These are phyloP conservation scores for Chromoteleia sp. DNA, from an alignment of 2,888 invertebrate genomes.

Conservation along the genomic window DNA sequence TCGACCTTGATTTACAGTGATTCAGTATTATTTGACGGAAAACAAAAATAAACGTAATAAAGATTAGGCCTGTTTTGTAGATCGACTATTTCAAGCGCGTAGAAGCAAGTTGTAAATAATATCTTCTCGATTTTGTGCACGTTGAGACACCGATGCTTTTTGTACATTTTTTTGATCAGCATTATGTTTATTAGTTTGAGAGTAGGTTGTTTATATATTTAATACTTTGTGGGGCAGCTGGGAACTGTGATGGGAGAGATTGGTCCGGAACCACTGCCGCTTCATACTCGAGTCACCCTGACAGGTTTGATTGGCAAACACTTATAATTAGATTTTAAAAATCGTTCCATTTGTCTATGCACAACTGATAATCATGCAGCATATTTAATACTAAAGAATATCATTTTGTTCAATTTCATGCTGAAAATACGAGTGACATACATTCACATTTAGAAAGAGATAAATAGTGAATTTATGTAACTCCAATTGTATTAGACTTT, in stretches of 20 bases:
- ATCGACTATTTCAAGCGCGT: conserved; percentile 21
- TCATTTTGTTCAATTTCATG: conserved; percentile 27
- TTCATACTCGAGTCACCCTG: conserved; percentile 87
- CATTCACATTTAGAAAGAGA: conserved; percentile 21
- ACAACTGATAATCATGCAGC: conserved; percentile 48
- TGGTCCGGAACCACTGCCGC: conserved; percentile 72
- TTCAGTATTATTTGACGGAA: conserved; percentile 40
- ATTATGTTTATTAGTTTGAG: conserved; percentile 34
- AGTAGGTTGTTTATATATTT: conserved; percentile 78
- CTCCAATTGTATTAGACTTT: background rate
- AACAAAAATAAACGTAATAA: conserved; percentile 12
- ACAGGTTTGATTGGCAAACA: conserved; percentile 88
- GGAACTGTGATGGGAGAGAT: conserved; percentile 66
- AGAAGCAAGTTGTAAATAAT: conserved; percentile 39
- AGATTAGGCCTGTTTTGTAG: conserved; percentile 49
- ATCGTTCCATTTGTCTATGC: conserved; percentile 11
- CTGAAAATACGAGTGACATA: conserved; percentile 41
- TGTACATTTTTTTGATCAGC: conserved; percentile 36
- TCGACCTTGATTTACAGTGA: conserved; percentile 9
- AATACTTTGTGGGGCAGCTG: conserved; percentile 82
- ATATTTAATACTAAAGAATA: conserved; percentile 8
- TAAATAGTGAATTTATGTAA: conserved; percentile 2
- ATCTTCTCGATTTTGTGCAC: conserved; percentile 30
- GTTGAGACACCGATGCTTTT: conserved; percentile 33
- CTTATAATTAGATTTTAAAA: conserved; percentile 82